These are phyloP conservation scores for Oxystoma pomonae DNA, from an alignment of 2,888 invertebrate species.

Conservation along the genomic window DNA sequence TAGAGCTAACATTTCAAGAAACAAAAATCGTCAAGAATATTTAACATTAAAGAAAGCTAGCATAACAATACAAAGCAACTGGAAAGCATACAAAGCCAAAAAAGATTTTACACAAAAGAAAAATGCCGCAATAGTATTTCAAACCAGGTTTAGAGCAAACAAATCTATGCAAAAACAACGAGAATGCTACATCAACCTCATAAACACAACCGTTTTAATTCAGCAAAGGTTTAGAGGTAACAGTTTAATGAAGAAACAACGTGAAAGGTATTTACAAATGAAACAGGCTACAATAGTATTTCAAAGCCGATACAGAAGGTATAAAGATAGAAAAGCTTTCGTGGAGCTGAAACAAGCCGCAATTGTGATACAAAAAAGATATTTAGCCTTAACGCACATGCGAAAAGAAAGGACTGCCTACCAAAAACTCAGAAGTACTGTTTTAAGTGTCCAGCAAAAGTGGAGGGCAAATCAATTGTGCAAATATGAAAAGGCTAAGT, in stretches of 20 bases:
- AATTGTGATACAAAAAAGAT: slow-evolving; percentile 38
- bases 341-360: slow-evolving; percentile 20
- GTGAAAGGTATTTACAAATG: too few relatives aligned
- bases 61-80: slow-evolving; percentile 40
- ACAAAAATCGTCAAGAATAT: slow-evolving; percentile 41
- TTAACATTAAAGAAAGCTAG: slow-evolving; percentile 37
- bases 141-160: slow-evolving; percentile 19
- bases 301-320: slow-evolving; percentile 6
- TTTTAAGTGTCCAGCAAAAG: too few relatives aligned
- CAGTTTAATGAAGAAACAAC: too few relatives aligned
- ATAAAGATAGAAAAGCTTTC: slow-evolving; percentile 23
- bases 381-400: slow-evolving; percentile 35
- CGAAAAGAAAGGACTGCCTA: too few relatives aligned
- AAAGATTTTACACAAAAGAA: background rate
- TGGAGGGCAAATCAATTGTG: too few relatives aligned
- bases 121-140: slow-evolving; percentile 16
- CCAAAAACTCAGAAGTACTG: too few relatives aligned
- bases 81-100: slow-evolving; percentile 25
- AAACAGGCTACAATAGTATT: background rate
- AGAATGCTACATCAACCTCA: too few relatives aligned
- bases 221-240: too few relatives aligned
- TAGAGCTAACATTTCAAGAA: slow-evolving; percentile 45
- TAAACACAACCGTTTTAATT: too few relatives aligned
- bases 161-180: too few relatives aligned
- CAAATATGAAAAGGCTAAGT: too few relatives aligned